Evolutionary conservation across 2,888 invertebrate genomes (phyloP).

Genomic region (Philaethria dido): DNA sequence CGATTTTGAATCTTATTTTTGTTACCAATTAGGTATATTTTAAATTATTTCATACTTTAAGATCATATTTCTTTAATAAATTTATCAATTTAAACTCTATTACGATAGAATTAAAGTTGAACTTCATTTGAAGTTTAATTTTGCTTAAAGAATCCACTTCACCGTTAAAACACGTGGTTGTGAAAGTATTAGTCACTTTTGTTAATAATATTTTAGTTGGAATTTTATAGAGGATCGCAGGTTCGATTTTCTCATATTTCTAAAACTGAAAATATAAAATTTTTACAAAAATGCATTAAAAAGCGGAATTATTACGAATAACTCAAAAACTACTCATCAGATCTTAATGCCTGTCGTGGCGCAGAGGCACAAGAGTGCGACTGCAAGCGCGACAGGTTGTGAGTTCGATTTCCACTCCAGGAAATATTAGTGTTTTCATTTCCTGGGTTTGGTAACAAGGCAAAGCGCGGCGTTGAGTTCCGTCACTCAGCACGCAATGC

Average conservation of each 20-base stretch:
- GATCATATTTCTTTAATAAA: background rate
- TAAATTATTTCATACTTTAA: background rate
- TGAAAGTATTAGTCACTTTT: conserved; percentile 21
- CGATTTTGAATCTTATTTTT: background rate
- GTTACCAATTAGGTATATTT: background rate
- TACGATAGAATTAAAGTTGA: background rate
- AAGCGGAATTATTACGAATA: too few relatives aligned
- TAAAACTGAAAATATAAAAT: too few relatives aligned
- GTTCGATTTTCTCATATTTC: background rate
- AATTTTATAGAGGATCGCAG: conserved; percentile 10
- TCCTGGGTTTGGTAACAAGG: too few relatives aligned
- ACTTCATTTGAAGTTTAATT: background rate
- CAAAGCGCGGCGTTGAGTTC: too few relatives aligned
- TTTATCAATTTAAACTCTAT: background rate
- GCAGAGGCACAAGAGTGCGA: too few relatives aligned
- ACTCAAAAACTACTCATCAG: too few relatives aligned
- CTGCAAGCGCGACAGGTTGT: too few relatives aligned
- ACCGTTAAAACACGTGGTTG: conserved; percentile 27
- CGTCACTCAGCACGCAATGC: too few relatives aligned
- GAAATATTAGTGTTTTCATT: too few relatives aligned
- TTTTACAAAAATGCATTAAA: too few relatives aligned
- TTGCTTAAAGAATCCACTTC: conserved; percentile 8
- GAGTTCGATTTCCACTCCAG: too few relatives aligned
- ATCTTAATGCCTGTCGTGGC: too few relatives aligned
- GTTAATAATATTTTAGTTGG: conserved; percentile 21